A percentile compares a stretch with the other conserved stretches of the same genome.
phyloP scores from a whole-genome alignment of 2,113 vertebrate genomes.

The Toxostoma redivivum region DNA sequence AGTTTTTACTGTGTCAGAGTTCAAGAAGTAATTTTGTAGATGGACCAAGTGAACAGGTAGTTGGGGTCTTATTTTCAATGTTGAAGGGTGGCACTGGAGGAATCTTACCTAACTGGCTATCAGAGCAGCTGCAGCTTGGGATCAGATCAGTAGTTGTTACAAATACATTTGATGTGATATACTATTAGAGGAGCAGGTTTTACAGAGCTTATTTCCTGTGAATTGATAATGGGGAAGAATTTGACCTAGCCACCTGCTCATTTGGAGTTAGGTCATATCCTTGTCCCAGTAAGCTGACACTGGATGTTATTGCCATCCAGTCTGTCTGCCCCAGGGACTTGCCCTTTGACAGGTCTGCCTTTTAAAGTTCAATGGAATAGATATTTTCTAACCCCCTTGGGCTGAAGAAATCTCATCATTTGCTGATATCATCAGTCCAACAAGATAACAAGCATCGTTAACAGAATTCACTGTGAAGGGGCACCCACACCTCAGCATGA shows the following conservation, averaged over 20 bases:
- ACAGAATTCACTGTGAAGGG: not conserved
- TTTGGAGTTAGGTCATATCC: constrained; percentile 33
- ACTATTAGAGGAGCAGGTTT: not conserved
- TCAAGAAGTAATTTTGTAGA: not conserved
- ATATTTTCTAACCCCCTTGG: constrained; percentile 11
- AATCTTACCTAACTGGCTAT: not conserved
- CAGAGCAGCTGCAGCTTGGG: not conserved
- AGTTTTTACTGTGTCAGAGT: not conserved
- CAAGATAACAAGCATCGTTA: not conserved
- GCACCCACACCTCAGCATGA: not conserved
- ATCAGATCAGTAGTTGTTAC: not conserved
- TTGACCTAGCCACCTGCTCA: constrained; percentile 21
- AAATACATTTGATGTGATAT: not conserved
- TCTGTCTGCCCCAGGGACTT: constrained; percentile 1
- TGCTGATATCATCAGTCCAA: constrained; percentile 47
- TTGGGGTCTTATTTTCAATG: not conserved
- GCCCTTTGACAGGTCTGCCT: constrained; percentile 37
- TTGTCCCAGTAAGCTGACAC: constrained; percentile 35
- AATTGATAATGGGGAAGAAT: constrained; percentile 20
- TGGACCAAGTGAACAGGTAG: not conserved
- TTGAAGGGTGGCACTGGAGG: not conserved
- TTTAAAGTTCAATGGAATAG: constrained; percentile 52
- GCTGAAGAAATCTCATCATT: constrained; percentile 37
- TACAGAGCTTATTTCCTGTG: not conserved
- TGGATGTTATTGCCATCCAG: constrained; percentile 39